Base-by-base conservation (phyloP, 2,888 invertebrate genomes). In the Ethmia dodecea region DNA sequence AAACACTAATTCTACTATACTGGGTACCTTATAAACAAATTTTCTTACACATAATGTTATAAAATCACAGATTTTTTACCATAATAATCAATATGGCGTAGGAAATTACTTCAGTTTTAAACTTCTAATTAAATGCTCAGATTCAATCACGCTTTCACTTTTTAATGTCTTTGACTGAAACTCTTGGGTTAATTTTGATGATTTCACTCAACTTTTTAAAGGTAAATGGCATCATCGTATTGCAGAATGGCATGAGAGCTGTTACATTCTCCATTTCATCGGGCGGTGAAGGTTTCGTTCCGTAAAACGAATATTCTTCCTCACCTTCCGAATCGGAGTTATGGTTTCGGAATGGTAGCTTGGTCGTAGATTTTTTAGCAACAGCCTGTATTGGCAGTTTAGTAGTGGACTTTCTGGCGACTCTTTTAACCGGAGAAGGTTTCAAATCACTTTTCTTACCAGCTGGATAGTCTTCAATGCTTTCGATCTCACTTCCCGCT, bases 301-400 rank as follows among this genome's bases (percentile, higher is more conserved):
- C 88, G 35, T 90, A 90, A 47, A 72, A 87, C 0, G 89, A 88
- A 44, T 65, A 86, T 20, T 71, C 75, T 0, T 49, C 47, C 1
- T 57, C 49, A 1, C 40, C 49, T 1, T 47, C 49, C 1, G 38
- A 28, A 4, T 47, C 32, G 0, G 81, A 79, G n/a, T n/a, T n/a
- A n/a, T n/a, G n/a, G n/a, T n/a, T n/a, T n/a, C n/a, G n/a, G n/a
- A n/a, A n/a, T n/a, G n/a, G n/a, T 11, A 76, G 45, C 48, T 73
- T 80, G 9, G 88, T 84, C 0, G 89, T 89, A 0, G 89, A 89
- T 49, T 89, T 90, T 25, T 54, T 75, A 1, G 84, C 81, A 0
- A 78, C 56, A 1, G 55, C 5, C 9, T 48, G 30, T 11, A 12
- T 5, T 2, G 26, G 26, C 10, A 77, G 48, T 48, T 77, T 79